A percentile compares a stretch with the other conserved stretches of the same genome.
These are phyloP conservation scores for Pseudanteris insignis DNA, from an alignment of 2,888 invertebrate genomes.

Conservation along the genomic window DNA sequence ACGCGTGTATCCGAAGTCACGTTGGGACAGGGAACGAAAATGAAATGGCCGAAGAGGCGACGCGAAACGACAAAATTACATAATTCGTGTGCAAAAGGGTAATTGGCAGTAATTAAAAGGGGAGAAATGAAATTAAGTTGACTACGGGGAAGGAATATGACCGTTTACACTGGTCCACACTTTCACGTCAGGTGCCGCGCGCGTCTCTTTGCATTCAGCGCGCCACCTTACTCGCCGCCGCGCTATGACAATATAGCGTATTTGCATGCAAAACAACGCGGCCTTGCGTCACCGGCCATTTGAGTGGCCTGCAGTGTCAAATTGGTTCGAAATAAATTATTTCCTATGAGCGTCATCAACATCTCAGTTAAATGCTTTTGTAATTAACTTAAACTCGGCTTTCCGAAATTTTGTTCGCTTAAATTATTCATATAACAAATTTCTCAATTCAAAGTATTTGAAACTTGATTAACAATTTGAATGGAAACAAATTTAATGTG, in stretches of 20 bases:
- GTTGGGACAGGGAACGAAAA: constrained; percentile 28
- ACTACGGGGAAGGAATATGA: constrained; percentile 56
- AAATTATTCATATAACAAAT: constrained; percentile 3
- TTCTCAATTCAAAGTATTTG: too few relatives aligned
- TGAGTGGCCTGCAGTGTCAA: constrained; percentile 49
- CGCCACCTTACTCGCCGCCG: constrained; percentile 31
- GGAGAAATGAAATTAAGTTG: constrained; percentile 61
- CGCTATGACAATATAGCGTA: constrained; percentile 61
- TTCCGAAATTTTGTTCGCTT: constrained; percentile 10
- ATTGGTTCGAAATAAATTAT: constrained; percentile 54
- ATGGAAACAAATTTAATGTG: too few relatives aligned
- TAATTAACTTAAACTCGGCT: constrained; percentile 24
- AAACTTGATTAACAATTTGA: too few relatives aligned
- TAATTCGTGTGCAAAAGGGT: constrained; percentile 62
- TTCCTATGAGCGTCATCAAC: constrained; percentile 50
- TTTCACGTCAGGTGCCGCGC: constrained; percentile 28
- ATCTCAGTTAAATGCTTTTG: constrained; percentile 21
- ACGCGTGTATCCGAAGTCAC: constrained; percentile 33
- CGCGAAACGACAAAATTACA: constrained; percentile 55
- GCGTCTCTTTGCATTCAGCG: constrained; percentile 37
- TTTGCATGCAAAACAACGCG: constrained; percentile 63
- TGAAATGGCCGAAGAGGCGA: constrained; percentile 30
- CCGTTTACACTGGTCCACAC: constrained; percentile 59
- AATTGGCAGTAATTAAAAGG: constrained; percentile 65
- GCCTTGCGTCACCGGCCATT: constrained; percentile 38